Percentiles rank a stretch among this genome's conserved stretches.
These are phyloP conservation scores for Hyla sarda DNA, from an alignment of 2,113 vertebrate species.

Conservation along the genomic window DNA sequence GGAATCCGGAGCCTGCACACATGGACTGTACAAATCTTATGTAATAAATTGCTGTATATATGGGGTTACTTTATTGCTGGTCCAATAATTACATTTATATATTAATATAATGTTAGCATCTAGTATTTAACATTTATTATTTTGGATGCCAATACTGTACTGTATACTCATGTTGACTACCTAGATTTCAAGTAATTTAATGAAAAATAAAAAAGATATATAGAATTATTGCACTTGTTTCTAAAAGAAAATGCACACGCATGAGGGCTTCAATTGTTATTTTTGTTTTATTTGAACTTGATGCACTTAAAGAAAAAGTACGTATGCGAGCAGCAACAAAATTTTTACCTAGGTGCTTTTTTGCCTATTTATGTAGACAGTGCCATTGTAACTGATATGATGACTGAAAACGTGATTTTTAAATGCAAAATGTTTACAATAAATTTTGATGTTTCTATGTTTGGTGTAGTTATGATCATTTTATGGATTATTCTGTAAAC, in stretches of 20 bases:
- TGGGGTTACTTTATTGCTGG: not conserved
- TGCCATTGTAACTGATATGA: slow-evolving; percentile 5
- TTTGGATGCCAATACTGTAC: not conserved
- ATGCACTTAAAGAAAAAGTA: not conserved
- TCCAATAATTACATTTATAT: not conserved
- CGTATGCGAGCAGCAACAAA: not conserved
- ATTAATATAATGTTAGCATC: not conserved
- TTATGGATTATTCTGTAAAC: not conserved
- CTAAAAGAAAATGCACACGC: not conserved
- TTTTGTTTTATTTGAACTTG: not conserved
- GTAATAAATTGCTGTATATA: not conserved
- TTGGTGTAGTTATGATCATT: not conserved
- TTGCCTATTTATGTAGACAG: slow-evolving; percentile 36
- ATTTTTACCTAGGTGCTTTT: not conserved
- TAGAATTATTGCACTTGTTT: not conserved
- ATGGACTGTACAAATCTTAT: not conserved
- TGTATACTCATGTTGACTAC: not conserved
- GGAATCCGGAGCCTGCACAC: too few species aligned
- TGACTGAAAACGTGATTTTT: not conserved
- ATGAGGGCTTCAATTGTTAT: not conserved
- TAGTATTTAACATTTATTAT: not conserved
- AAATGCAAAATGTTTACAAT: slow-evolving; percentile 33
- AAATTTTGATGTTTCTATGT: not conserved
- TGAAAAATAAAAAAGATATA: not conserved
- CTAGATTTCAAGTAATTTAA: not conserved